A percentile compares a stretch with the other conserved stretches of the same genome.
Evolutionary conservation across 2,797 vertebrate genomes (phyloP).

Genomic region (Sebastes baramenuke): DNA sequence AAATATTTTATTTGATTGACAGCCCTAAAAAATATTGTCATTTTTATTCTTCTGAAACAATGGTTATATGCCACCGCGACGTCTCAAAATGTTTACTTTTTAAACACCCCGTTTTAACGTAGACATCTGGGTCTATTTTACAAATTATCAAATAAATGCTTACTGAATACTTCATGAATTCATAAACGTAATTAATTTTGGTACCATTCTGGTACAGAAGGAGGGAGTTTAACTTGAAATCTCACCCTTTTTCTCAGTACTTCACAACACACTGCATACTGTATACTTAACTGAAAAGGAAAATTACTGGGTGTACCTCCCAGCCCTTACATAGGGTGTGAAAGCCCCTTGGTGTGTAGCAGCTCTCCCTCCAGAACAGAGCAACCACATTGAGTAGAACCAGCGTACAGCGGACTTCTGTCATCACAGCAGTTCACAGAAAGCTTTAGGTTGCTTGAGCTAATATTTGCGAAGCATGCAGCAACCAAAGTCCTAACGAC

Average conservation of each 20-base stretch:
- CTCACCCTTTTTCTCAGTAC: slow-evolving; percentile 20
- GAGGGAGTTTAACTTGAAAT: slow-evolving; percentile 18
- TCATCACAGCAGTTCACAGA: slow-evolving; percentile 74
- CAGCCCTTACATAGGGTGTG: slow-evolving; percentile 58
- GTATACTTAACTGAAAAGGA: slow-evolving; percentile 68
- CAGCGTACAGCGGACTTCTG: slow-evolving; percentile 72
- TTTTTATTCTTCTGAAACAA: background rate
- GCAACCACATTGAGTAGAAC: slow-evolving; percentile 58
- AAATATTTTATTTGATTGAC: no score
- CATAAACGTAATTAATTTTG: slow-evolving; percentile 4
- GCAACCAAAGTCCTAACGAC: slow-evolving; percentile 74
- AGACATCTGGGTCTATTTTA: background rate
- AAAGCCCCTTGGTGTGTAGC: slow-evolving; percentile 72
- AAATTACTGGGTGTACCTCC: slow-evolving; percentile 79
- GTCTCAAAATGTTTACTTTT: background rate
- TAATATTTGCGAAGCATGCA: slow-evolving; percentile 83
- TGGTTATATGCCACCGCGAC: background rate
- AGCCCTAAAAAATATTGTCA: no score
- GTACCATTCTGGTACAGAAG: background rate
- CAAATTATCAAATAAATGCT: background rate
- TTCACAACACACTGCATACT: slow-evolving; percentile 44
- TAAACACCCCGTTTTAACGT: background rate
- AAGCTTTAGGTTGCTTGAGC: slow-evolving; percentile 78
- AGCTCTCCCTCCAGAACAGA: slow-evolving; percentile 69
- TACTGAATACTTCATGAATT: background rate